Base-by-base conservation (phyloP, 2,888 invertebrate species). In the Acheta domesticus region DNA sequence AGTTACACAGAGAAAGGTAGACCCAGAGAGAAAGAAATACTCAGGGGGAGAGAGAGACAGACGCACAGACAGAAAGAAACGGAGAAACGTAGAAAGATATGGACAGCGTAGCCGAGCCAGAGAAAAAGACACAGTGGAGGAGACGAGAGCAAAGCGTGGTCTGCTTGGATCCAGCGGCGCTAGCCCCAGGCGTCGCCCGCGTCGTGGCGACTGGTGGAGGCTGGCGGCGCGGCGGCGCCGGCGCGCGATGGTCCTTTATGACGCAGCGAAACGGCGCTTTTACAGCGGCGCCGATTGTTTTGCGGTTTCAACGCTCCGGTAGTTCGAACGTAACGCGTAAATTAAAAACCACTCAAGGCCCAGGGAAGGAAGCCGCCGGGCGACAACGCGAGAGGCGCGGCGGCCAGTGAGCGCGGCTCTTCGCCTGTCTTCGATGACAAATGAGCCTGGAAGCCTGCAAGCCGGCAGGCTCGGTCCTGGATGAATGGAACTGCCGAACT, bases 61-160 rank as follows among this genome's bases (percentile, higher is more conserved):
- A 48, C 20, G 8, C 11, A 48, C 1, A 48, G 23, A 11, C 0
- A 76, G 23, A n/a, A 11, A 23, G 8, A 76, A 14, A 76, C 0
- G 1, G 73, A 21, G 50, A 21, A 74, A n/a, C 49, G 49, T 23
- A 36, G 36, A 11, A 12, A 5, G 36, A 36, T 3, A 36, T 3
- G 12, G 16, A 16, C 11, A 19, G 49, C 2, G 1, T 14, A n/a
- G n/a, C n/a, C 1, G 23, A 23, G 23, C 1, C 2, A 50, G n/a
- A 20, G 14, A 86, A 86, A 86, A 86, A 86, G 87, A 86, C 86
- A 86, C 86, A 84, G 86, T 86, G n/a, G 86, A 11, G 2, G 8
- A 76, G 36, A 76, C 1, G 12, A 1, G 19, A 14, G 1, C 23
- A 21, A 76, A 76, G 19, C 19, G 21, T n/a, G 16, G 19, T 12